A percentile compares a stretch with the other conserved stretches of the same genome.
Conservation (phyloP, 2,797 vertebrate species). For the Gymnoscopelus braueri region DNA sequence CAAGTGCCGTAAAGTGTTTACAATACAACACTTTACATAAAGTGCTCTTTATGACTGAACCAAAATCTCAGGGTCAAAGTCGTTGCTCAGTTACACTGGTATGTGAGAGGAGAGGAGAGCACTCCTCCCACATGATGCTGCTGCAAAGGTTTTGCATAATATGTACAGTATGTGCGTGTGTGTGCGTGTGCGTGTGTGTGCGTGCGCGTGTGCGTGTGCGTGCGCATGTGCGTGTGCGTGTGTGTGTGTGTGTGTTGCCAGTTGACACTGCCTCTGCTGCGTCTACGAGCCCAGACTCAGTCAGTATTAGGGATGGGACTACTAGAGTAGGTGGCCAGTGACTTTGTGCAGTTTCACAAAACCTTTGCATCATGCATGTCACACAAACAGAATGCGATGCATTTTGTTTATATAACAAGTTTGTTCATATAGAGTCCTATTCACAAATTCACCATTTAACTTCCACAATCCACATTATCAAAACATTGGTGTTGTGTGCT, state of each 20-base stretch:
- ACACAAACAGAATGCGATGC: no score
- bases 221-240: no score
- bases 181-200: no score
- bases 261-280: slow-evolving; percentile 58
- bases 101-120: slow-evolving; percentile 17
- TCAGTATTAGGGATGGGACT: slow-evolving; percentile 28
- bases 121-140: slow-evolving; percentile 8
- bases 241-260: slow-evolving; percentile 32
- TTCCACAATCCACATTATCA: no score
- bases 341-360: no score
- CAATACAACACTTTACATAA: slow-evolving; percentile 15
- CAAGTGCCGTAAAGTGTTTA: slow-evolving; percentile 22
- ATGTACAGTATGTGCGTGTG: slow-evolving; percentile 4
- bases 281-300: slow-evolving; percentile 33
- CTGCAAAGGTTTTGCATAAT: no score
- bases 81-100: slow-evolving; percentile 38
- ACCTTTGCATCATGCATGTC: no score
- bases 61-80: slow-evolving; percentile 41
- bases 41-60: slow-evolving; percentile 46
- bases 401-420: no score
- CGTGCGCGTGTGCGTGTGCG: background rate
- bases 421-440: no score
- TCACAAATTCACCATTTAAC: no score
- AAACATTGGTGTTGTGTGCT: no score
- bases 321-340: no score